Evolutionary conservation across 2,113 vertebrate genomes (phyloP).

Genomic region (Okapia johnstoni): DNA sequence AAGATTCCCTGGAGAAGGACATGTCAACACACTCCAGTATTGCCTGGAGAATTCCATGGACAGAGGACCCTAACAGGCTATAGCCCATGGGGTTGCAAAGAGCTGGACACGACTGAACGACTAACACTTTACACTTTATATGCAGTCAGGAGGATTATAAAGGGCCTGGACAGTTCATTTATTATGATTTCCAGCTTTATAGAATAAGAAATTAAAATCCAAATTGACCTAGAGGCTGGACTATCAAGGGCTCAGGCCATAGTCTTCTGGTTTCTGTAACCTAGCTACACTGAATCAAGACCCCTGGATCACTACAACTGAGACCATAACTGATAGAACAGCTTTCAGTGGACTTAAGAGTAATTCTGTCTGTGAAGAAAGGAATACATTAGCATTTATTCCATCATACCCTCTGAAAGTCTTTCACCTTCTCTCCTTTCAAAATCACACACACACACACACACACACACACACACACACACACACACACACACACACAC

Average conservation of each 20-base stretch:
- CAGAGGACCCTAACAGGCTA: neutral
- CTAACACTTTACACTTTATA: neutral
- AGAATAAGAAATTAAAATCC: conserved; percentile 8
- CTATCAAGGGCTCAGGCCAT: neutral
- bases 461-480: no score
- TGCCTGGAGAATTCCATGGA: neutral
- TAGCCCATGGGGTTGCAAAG: neutral
- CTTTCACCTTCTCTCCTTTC: neutral
- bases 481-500: neutral
- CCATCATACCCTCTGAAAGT: neutral
- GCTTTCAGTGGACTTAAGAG: neutral
- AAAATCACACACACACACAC: neutral
- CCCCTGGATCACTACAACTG: neutral
- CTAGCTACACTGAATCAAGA: neutral
- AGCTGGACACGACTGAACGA: neutral
- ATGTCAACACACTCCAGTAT: neutral
- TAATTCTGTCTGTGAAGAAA: neutral
- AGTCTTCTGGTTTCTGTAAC: neutral
- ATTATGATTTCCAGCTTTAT: conserved; percentile 12
- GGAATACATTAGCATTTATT: neutral
- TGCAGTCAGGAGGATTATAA: neutral
- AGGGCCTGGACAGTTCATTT: neutral
- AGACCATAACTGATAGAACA: neutral
- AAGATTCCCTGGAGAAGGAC: neutral
- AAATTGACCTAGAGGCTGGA: neutral